phyloP scores from a whole-genome alignment of 2,797 vertebrate genomes.

The Ispidina lecontei region DNA sequence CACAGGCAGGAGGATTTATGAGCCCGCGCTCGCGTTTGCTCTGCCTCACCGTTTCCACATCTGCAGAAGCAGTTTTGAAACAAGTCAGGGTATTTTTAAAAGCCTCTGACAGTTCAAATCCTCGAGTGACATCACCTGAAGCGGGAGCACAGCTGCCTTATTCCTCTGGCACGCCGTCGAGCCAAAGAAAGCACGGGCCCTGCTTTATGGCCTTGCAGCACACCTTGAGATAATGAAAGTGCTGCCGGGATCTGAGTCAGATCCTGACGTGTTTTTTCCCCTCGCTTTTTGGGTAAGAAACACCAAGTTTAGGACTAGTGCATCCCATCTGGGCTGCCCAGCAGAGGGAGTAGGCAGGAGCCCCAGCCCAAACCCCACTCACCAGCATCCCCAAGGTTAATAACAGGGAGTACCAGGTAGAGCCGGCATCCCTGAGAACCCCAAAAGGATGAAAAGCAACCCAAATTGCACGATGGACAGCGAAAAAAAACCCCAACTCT shows the following conservation, averaged over 20 bases:
- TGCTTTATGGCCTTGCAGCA: neutral
- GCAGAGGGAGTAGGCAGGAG: neutral
- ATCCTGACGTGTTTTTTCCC: accelerated
- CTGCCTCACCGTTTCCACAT: slow-evolving; percentile 3
- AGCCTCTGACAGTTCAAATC: slow-evolving; percentile 49
- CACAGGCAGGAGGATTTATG: neutral
- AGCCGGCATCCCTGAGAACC: neutral
- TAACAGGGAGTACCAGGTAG: neutral
- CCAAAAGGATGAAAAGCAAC: neutral
- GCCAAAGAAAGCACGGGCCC: slow-evolving; percentile 49
- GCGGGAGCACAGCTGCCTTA: slow-evolving; percentile 34
- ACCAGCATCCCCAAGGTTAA: neutral
- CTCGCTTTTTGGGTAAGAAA: neutral
- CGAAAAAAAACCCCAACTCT: neutral
- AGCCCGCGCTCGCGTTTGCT: neutral
- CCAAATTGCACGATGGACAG: accelerated
- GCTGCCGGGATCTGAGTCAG: neutral
- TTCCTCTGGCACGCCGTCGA: neutral
- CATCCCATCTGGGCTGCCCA: neutral
- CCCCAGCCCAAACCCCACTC: neutral
- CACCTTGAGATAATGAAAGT: slow-evolving; percentile 32
- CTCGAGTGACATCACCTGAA: slow-evolving; percentile 63
- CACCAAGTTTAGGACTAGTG: neutral
- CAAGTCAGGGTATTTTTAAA: slow-evolving; percentile 14
- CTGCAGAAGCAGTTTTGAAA: slow-evolving; percentile 41